Evolutionary conservation across 2,113 vertebrate species (phyloP).

Genomic region (Suncus etruscus): DNA sequence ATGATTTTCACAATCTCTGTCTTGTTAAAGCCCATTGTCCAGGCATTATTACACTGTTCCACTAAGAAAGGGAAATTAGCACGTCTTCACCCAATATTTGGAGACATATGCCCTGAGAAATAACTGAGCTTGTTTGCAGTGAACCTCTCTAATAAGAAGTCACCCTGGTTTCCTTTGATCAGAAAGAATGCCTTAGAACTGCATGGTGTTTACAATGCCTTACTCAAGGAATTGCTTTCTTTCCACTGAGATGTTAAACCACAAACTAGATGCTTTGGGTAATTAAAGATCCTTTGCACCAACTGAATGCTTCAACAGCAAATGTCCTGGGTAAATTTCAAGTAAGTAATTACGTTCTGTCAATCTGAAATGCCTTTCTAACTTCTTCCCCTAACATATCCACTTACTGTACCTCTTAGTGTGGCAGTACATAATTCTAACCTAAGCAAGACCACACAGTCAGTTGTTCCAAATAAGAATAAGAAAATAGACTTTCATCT

Average conservation of each 20-base stretch:
- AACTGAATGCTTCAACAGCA: constrained; percentile 74
- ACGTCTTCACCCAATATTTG: constrained; percentile 34
- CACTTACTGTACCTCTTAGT: constrained; percentile 55
- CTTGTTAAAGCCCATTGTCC: constrained; percentile 36
- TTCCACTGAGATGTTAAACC: constrained; percentile 79
- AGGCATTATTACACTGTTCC: neutral
- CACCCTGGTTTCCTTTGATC: constrained; percentile 79
- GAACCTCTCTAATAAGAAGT: constrained; percentile 65
- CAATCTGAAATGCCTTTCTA: constrained; percentile 64
- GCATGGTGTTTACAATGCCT: constrained; percentile 65
- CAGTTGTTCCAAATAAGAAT: constrained; percentile 34
- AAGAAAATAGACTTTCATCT: constrained; percentile 59
- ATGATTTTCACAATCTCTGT: constrained; percentile 5
- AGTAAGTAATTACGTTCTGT: constrained; percentile 74
- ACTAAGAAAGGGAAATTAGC: constrained; percentile 36
- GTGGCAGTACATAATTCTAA: constrained; percentile 55
- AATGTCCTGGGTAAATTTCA: constrained; percentile 76
- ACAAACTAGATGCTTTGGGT: constrained; percentile 75
- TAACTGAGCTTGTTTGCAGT: constrained; percentile 20
- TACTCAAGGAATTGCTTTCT: constrained; percentile 70
- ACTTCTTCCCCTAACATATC: constrained; percentile 51
- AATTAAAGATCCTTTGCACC: constrained; percentile 78
- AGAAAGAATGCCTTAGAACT: constrained; percentile 81
- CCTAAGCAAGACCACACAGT: constrained; percentile 62
- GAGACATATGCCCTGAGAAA: constrained; percentile 18